These are phyloP conservation scores for Clitarchus hookeri DNA, from an alignment of 2,888 invertebrate genomes.

Conservation along the genomic window DNA sequence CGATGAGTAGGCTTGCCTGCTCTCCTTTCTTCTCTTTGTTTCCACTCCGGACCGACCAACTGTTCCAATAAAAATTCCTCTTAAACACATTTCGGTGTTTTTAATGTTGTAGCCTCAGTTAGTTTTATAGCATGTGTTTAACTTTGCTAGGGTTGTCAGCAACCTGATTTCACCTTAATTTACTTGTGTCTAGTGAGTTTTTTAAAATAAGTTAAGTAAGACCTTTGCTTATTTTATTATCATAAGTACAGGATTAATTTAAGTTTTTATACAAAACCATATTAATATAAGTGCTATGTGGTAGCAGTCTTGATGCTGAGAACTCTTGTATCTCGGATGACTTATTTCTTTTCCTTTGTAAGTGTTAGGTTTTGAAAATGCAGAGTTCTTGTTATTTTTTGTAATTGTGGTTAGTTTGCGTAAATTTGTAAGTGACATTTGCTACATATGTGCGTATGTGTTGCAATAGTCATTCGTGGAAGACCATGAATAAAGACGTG, in stretches of 20 bases:
- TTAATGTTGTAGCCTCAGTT: background rate
- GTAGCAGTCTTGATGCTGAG: background rate
- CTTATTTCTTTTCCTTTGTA: no score
- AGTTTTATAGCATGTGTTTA: background rate
- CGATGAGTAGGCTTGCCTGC: slow-evolving; percentile 11
- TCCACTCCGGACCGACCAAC: background rate
- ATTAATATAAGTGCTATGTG: background rate
- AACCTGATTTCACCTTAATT: background rate
- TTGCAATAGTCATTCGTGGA: background rate
- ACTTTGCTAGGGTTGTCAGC: background rate
- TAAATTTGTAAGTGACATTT: background rate
- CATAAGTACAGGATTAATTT: background rate
- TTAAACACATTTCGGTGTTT: background rate
- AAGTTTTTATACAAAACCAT: background rate
- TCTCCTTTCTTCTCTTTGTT: background rate
- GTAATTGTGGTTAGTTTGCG: no score
- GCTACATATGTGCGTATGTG: background rate
- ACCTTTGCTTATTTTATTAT: no score
- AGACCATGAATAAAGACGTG: background rate
- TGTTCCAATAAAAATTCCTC: background rate
- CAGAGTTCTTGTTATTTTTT: no score
- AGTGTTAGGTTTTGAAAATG: no score
- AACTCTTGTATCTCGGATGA: background rate
- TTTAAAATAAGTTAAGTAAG: background rate
- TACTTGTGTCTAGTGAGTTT: background rate